Evolutionary conservation across 2,888 invertebrate species (phyloP).

Genomic region (Athrips mouffetella): DNA sequence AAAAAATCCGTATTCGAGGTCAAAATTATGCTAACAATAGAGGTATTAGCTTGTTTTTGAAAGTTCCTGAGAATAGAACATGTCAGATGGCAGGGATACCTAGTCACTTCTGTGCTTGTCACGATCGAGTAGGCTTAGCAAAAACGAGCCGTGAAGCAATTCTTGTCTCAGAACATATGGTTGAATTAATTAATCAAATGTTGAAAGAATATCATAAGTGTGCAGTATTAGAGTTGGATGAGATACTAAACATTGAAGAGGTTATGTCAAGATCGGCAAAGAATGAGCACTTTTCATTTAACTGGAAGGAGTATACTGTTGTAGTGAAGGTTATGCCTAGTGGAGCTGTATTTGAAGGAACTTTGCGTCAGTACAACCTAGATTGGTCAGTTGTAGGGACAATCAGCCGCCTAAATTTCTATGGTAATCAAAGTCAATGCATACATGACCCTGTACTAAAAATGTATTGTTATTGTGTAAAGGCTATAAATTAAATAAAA

Average conservation of each 20-base stretch:
- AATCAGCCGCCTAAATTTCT: constrained; percentile 6
- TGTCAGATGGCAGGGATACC: constrained; percentile 85
- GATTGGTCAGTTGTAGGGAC: constrained; percentile 5
- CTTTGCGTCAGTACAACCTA: not conserved
- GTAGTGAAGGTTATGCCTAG: constrained; percentile 1
- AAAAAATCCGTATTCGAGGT: constrained; percentile 27
- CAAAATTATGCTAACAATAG: constrained; percentile 65
- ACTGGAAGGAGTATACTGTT: constrained; percentile 24
- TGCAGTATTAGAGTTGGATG: not conserved
- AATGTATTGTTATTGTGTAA: constrained; percentile 14
- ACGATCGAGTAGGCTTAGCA: constrained; percentile 54
- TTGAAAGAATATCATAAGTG: not conserved
- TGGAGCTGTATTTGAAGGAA: constrained; percentile 11
- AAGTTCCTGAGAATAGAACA: constrained; percentile 81
- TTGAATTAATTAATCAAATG: not conserved
- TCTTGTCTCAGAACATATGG: not conserved
- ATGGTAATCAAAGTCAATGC: constrained; percentile 8
- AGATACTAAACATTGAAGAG: not conserved
- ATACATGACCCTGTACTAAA: not conserved
- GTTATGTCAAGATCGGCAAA: not conserved
- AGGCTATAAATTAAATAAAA: too few species aligned
- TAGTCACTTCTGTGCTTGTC: constrained; percentile 90
- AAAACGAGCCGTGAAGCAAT: not conserved
- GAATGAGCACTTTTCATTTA: constrained; percentile 24
- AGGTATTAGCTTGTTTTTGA: constrained; percentile 84